Conservation (phyloP, 1,140 invertebrate species). For the Zaprionus kolodkinae region DNA sequence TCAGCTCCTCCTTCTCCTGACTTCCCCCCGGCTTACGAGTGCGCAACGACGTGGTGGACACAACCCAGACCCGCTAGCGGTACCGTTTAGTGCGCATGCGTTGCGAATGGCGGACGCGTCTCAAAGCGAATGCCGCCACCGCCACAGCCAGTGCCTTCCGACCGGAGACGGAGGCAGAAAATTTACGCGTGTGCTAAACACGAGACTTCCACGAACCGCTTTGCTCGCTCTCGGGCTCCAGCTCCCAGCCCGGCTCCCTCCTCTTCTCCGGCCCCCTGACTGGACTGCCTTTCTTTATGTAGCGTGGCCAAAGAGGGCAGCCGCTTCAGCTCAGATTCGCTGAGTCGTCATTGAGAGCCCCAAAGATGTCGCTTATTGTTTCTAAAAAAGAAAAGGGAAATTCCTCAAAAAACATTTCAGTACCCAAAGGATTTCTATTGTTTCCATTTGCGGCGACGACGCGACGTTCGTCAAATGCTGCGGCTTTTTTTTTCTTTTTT, state of each 20-base stretch:
- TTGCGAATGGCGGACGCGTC: constrained; percentile 77
- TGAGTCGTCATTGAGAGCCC: constrained; percentile 33
- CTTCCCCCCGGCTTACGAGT: not conserved
- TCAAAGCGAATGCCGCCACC: constrained; percentile 79
- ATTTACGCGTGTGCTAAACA: constrained; percentile 84
- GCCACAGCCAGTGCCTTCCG: constrained; percentile 16
- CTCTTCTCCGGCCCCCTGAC: not conserved
- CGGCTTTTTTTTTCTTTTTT: not conserved
- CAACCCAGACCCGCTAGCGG: constrained; percentile 75
- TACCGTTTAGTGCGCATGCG: constrained; percentile 84
- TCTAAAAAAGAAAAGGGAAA: constrained; percentile 73
- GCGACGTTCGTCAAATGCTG: constrained; percentile 56
- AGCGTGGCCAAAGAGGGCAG: constrained; percentile 60
- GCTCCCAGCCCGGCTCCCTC: not conserved
- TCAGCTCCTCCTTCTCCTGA: not conserved
- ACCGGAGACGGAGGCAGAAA: constrained; percentile 66
- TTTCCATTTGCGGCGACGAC: constrained; percentile 31
- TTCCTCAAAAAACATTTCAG: constrained; percentile 66
- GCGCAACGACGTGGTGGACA: constrained; percentile 7
- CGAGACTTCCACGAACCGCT: constrained; percentile 83
- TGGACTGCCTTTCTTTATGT: constrained; percentile 52
- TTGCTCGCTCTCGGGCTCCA: constrained; percentile 13
- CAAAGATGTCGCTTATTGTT: constrained; percentile 58
- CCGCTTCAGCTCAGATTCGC: constrained; percentile 15
- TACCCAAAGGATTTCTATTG: constrained; percentile 76